Percentiles rank a stretch among this genome's conserved stretches.
These are phyloP conservation scores for Drosophila suzukii DNA, from an alignment of 1,140 invertebrate species.

Conservation along the genomic window DNA sequence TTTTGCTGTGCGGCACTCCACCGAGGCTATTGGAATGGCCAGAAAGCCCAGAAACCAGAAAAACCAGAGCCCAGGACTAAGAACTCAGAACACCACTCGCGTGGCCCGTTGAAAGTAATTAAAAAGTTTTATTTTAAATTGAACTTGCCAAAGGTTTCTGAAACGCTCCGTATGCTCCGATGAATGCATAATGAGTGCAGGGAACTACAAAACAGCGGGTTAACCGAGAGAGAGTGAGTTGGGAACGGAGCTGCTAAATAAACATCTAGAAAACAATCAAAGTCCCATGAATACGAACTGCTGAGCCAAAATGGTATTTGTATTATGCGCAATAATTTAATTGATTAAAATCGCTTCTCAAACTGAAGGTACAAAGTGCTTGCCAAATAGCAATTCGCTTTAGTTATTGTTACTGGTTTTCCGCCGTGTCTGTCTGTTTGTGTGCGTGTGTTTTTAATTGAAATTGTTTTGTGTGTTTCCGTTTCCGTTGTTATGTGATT, in stretches of 20 bases:
- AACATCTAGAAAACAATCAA: slow-evolving; percentile 32
- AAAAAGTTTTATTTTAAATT: slow-evolving; percentile 66
- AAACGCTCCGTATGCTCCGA: slow-evolving; percentile 26
- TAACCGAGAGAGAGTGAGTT: neutral
- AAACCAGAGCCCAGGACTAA: neutral
- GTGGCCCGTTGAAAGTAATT: slow-evolving; percentile 54
- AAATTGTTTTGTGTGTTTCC: slow-evolving; percentile 51
- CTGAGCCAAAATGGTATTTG: slow-evolving; percentile 17
- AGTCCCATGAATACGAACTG: slow-evolving; percentile 7
- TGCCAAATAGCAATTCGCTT: slow-evolving; percentile 31
- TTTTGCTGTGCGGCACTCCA: slow-evolving; percentile 27
- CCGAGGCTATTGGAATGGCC: slow-evolving; percentile 18
- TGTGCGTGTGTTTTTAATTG: slow-evolving; percentile 49
- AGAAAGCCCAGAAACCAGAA: neutral
- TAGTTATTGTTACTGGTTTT: slow-evolving; percentile 42
- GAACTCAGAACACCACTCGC: slow-evolving; percentile 11
- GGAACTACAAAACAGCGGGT: slow-evolving; percentile 12
- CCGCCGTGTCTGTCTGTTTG: slow-evolving; percentile 1
- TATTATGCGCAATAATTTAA: slow-evolving; percentile 37
- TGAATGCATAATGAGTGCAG: slow-evolving; percentile 38
- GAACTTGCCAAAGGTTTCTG: slow-evolving; percentile 45
- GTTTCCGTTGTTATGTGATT: slow-evolving; percentile 33
- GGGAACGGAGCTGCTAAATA: slow-evolving; percentile 11
- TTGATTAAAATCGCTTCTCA: slow-evolving; percentile 29
- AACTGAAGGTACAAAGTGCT: slow-evolving; percentile 33